These are phyloP conservation scores for Heliconius hortense DNA, from an alignment of 2,888 invertebrate genomes.

Conservation along the genomic window DNA sequence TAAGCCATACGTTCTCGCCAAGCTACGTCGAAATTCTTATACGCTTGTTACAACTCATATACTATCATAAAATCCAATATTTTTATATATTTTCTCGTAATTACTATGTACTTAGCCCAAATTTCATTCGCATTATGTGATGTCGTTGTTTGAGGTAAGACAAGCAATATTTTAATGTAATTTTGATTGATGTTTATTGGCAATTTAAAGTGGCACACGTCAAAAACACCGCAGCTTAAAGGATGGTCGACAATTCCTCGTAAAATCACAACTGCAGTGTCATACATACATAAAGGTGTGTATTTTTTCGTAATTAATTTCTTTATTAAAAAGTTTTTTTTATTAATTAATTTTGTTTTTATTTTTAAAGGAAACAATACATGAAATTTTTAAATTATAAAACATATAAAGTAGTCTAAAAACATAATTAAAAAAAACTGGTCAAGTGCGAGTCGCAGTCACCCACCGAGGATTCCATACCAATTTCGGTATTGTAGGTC, in stretches of 20 bases:
- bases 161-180: constrained; percentile 29
- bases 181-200: constrained; percentile 37
- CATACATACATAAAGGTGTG: constrained; percentile 19
- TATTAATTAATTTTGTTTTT: neutral
- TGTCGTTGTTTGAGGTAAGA: constrained; percentile 18
- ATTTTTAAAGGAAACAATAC: neutral
- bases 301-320: neutral
- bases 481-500: too few relatives aligned
- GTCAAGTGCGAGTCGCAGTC: too few relatives aligned
- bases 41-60: too few relatives aligned
- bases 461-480: too few relatives aligned
- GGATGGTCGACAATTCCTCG: constrained; percentile 31
- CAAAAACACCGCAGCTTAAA: constrained; percentile 25
- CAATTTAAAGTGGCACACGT: constrained; percentile 37
- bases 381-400: too few relatives aligned
- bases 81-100: constrained; percentile 1
- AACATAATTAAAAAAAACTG: too few relatives aligned
- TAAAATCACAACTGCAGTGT: constrained; percentile 20
- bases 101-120: constrained; percentile 18
- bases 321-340: neutral
- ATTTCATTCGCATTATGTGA: neutral
- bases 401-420: too few relatives aligned
- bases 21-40: too few relatives aligned
- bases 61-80: neutral
- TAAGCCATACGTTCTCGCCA: too few relatives aligned